These are phyloP conservation scores for Ciconia stormi DNA, from an alignment of 2,113 vertebrate species.

Conservation along the genomic window DNA sequence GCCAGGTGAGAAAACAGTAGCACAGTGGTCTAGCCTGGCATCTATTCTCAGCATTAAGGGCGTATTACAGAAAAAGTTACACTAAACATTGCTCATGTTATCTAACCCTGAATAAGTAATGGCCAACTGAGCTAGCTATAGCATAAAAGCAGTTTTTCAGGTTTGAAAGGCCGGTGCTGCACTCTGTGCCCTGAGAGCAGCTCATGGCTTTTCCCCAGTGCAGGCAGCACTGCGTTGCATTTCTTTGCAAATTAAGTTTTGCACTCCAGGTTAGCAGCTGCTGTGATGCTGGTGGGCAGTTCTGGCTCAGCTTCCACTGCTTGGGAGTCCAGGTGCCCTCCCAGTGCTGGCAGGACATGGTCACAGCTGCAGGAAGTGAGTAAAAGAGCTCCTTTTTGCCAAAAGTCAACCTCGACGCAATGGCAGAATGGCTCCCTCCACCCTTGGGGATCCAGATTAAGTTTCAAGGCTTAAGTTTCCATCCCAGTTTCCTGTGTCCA, in stretches of 20 bases:
- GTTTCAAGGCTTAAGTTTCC: no score
- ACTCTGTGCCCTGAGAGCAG: background rate
- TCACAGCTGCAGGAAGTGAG: fast-evolving
- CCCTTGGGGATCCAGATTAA: fast-evolving
- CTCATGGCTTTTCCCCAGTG: fast-evolving
- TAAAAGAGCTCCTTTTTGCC: background rate
- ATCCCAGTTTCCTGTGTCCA: no score
- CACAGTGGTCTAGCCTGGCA: background rate
- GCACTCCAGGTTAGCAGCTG: background rate
- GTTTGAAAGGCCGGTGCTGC: background rate
- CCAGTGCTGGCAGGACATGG: fast-evolving
- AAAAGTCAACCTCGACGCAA: fast-evolving
- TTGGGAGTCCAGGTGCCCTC: background rate
- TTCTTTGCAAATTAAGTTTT: background rate
- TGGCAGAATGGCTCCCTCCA: background rate
- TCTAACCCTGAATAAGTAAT: background rate
- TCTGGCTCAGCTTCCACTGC: background rate
- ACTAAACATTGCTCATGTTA: fast-evolving
- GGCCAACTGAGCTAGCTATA: fast-evolving
- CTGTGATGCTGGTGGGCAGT: background rate
- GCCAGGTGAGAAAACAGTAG: background rate
- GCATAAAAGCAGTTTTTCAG: background rate
- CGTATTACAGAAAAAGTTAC: no score
- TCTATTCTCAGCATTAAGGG: background rate
- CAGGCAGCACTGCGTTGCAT: fast-evolving